phyloP scores from a whole-genome alignment of 2,113 vertebrate genomes.

The Nesoenas mayeri region DNA sequence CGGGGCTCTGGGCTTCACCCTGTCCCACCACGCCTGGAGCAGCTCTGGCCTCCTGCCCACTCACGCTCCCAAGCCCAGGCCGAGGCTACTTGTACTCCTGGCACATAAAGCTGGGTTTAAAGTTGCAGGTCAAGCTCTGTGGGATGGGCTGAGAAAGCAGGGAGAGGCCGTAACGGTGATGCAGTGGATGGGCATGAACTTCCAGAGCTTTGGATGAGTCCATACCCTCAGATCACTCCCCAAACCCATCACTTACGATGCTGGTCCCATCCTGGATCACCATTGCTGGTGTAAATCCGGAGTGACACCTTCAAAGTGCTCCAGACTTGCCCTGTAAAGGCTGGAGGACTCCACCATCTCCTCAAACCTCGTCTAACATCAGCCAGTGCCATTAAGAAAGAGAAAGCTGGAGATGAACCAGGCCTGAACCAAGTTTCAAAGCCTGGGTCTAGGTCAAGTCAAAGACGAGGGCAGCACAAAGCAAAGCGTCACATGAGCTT shows the following conservation, averaged over 20 bases:
- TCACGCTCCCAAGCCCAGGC: accelerated
- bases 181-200: background rate
- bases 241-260: background rate
- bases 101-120: background rate
- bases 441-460: background rate
- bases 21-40: accelerated
- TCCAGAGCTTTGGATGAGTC: background rate
- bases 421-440: background rate
- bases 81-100: background rate
- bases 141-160: background rate
- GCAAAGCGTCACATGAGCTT: background rate
- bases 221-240: accelerated
- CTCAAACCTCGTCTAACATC: background rate
- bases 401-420: background rate
- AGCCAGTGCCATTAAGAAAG: background rate
- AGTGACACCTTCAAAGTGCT: background rate
- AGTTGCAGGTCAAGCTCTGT: background rate
- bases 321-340: background rate
- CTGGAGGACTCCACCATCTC: background rate
- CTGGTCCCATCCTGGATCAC: background rate
- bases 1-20: background rate
- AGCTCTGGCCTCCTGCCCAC: background rate
- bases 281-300: background rate
- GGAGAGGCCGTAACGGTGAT: background rate
- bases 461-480: background rate